Conservation (phyloP, 1,140 invertebrate genomes). For the Heliconius hewitsoni region DNA sequence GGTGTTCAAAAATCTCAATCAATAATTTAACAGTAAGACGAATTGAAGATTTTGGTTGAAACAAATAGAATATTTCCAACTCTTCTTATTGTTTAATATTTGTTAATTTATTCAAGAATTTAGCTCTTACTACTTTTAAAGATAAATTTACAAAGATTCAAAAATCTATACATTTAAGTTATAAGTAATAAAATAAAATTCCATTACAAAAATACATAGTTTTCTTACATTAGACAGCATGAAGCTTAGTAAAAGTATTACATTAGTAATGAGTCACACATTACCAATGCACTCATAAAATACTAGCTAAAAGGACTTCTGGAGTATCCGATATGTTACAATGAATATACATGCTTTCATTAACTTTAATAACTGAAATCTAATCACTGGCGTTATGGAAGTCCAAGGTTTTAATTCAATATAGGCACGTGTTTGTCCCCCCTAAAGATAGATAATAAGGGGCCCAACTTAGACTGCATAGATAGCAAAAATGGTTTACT, state of each 20-base stretch:
- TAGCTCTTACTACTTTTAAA: background rate
- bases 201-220: background rate
- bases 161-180: background rate
- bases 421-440: background rate
- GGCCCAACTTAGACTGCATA: background rate
- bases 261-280: constrained; percentile 11
- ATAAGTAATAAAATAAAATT: background rate
- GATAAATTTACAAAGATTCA: background rate
- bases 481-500: background rate
- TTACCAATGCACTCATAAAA: background rate
- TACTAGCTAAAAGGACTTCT: background rate
- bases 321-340: background rate
- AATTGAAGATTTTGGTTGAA: too few species aligned
- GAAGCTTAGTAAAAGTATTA: background rate
- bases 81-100: too few species aligned
- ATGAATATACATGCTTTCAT: background rate
- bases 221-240: background rate
- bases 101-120: too few species aligned
- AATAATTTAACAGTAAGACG: too few species aligned
- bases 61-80: too few species aligned
- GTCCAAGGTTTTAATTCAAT: background rate
- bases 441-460: background rate
- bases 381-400: background rate
- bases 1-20: background rate
- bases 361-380: background rate